Conservation (phyloP, 2,797 vertebrate genomes). For the Lepilemur ruficaudatus region DNA sequence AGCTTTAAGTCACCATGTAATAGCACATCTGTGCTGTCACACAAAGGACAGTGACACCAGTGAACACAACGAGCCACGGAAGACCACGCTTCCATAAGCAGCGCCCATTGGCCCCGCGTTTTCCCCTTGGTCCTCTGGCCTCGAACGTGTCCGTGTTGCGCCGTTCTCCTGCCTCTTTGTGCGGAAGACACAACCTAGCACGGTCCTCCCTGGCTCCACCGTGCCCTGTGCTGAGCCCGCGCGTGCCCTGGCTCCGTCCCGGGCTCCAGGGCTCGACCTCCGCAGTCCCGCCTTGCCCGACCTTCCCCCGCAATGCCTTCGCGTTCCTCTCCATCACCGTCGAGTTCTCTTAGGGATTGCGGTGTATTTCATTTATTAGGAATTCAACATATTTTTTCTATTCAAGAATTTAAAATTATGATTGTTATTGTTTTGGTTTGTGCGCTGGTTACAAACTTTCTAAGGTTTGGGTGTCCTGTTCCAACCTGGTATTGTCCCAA, state of each 20-base stretch:
- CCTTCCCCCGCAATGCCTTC: rapidly evolving
- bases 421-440: neutral
- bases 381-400: neutral
- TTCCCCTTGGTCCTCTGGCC: no score
- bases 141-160: rapidly evolving
- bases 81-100: rapidly evolving
- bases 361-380: neutral
- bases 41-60: no score
- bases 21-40: neutral
- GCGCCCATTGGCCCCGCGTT: rapidly evolving
- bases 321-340: neutral
- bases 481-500: neutral
- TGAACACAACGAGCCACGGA: rapidly evolving
- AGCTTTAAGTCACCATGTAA: rapidly evolving
- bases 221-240: rapidly evolving
- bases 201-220: rapidly evolving
- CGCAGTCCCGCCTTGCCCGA: rapidly evolving
- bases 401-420: neutral
- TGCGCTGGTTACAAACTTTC: neutral
- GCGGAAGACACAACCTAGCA: rapidly evolving
- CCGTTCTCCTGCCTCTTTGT: neutral
- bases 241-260: rapidly evolving
- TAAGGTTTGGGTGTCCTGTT: neutral
- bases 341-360: rapidly evolving
- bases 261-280: neutral